A percentile compares a stretch with the other conserved stretches of the same genome.
Evolutionary conservation across 92 coral and sea anemone species (phyloP).

Genomic region (Parazoanthus atlanticus): DNA sequence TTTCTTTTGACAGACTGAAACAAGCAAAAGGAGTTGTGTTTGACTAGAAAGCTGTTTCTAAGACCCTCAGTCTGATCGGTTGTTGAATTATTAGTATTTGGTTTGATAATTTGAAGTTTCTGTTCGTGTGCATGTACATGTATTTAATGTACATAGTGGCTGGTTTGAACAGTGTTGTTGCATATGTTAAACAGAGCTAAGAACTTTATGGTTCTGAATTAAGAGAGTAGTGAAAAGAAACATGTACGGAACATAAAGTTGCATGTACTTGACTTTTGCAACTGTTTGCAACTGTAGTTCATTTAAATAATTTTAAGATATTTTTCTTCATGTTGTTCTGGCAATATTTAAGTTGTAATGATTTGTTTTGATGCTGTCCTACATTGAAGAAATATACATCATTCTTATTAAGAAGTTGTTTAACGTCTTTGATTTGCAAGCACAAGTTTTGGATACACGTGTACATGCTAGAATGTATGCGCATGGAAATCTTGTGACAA

Average conservation of each 20-base stretch:
- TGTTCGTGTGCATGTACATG: too few species aligned
- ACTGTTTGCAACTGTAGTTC: background rate
- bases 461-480: background rate
- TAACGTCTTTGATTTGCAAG: background rate
- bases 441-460: background rate
- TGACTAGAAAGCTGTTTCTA: slow-evolving; percentile 50
- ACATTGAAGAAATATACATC: too few species aligned
- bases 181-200: background rate
- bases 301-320: too few species aligned
- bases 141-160: too few species aligned
- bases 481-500: background rate
- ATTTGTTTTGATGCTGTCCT: background rate
- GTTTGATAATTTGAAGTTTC: too few species aligned
- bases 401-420: too few species aligned
- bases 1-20: slow-evolving; percentile 84
- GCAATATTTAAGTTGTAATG: background rate
- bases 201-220: too few species aligned
- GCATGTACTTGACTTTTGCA: background rate
- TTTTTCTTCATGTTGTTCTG: background rate
- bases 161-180: background rate
- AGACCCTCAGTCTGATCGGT: background rate
- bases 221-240: background rate
- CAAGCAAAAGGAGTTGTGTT: slow-evolving; percentile 95
- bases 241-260: background rate
- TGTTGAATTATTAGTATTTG: background rate